These are phyloP conservation scores for Chrysaora quinquecirrha DNA, from an alignment of 30 jellyfish, hydroid and myxozoan genomes.

Conservation along the genomic window DNA sequence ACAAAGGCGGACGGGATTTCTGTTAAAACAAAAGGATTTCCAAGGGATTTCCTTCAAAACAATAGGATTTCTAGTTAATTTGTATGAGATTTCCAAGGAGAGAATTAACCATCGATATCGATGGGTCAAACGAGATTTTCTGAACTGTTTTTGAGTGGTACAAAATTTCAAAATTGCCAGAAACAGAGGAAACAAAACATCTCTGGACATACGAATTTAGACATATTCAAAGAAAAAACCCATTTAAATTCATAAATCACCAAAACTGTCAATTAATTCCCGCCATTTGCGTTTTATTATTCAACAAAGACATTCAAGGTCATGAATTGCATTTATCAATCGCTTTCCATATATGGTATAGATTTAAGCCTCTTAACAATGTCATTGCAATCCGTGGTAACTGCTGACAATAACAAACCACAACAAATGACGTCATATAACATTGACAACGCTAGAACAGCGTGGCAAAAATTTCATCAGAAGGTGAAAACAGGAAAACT, in stretches of 20 bases:
- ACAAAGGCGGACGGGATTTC: background rate
- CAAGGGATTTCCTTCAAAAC: too few relatives aligned
- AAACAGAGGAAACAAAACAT: too few relatives aligned
- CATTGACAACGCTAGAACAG: background rate
- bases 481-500: background rate
- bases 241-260: background rate
- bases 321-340: too few relatives aligned
- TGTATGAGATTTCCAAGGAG: background rate
- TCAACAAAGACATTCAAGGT: too few relatives aligned
- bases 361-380: too few relatives aligned
- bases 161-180: too few relatives aligned
- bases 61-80: too few relatives aligned
- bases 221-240: background rate
- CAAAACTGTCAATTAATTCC: background rate
- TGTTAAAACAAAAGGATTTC: background rate
- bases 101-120: background rate
- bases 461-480: constrained; percentile 4
- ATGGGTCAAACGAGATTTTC: too few relatives aligned
- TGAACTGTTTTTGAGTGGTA: too few relatives aligned
- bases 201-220: background rate
- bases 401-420: background rate
- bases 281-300: background rate
- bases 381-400: too few relatives aligned
- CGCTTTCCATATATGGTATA: too few relatives aligned
- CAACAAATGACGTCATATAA: background rate